Percentiles rank a stretch among this genome's conserved stretches.
Evolutionary conservation across 2,888 invertebrate species (phyloP).

Genomic region (Halocaridina rubra): DNA sequence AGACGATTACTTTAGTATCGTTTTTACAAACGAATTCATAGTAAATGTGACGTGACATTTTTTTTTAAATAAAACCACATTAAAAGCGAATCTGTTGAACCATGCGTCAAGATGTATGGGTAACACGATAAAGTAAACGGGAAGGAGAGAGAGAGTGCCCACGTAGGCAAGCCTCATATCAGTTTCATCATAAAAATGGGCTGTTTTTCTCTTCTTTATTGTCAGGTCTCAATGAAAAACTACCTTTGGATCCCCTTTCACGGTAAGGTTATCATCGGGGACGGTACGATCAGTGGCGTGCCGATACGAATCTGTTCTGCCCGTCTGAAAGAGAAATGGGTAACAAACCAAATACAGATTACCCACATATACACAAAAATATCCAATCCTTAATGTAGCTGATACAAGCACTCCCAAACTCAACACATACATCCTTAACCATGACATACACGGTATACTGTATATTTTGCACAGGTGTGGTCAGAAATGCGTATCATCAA

Average conservation of each 20-base stretch:
- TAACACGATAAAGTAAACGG: too few species aligned
- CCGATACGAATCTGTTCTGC: conserved; percentile 96
- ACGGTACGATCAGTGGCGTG: conserved; percentile 92
- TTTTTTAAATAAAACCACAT: too few species aligned
- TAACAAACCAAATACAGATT: conserved; percentile 45
- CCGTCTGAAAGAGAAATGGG: conserved; percentile 78
- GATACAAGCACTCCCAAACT: too few species aligned
- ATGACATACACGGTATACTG: background rate
- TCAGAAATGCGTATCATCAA: background rate
- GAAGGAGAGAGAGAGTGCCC: background rate
- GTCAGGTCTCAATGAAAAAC: conserved; percentile 35
- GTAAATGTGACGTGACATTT: too few species aligned
- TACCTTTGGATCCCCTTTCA: conserved; percentile 94
- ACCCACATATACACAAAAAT: background rate
- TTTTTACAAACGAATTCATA: too few species aligned
- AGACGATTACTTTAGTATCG: too few species aligned
- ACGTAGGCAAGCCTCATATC: background rate
- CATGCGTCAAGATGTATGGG: too few species aligned
- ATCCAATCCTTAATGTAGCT: too few species aligned
- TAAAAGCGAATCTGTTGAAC: too few species aligned
- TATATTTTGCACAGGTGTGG: background rate
- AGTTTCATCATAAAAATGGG: background rate
- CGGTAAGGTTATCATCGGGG: conserved; percentile 95
- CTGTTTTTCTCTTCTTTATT: background rate
- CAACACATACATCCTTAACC: background rate